Evolutionary conservation across 37 sponge, comb jelly and placozoan genomes (phyloP), one percentile per base, ranked within the genome.

Genomic region (Halisarca cf. caerulea): DNA sequence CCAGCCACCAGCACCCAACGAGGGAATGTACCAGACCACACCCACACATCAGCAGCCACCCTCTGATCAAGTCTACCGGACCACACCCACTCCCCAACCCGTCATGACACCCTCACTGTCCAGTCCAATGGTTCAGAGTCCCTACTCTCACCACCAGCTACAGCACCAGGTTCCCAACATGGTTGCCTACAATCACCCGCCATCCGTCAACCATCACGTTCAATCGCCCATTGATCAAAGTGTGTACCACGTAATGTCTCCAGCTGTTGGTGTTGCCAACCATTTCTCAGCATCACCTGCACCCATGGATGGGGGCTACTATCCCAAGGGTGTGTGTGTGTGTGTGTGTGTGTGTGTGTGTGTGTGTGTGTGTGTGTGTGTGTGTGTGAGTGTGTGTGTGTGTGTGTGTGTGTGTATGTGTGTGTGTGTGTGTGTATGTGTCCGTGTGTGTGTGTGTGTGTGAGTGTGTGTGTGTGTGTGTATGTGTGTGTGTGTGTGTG

Each of bases 331-430:
- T 37, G 82, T 81, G 62, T 60, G 82, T 41, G 43, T 57, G 59
- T 80, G 80, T 57, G 58, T 72, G 74, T 72, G 74, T 72, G 74
- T 72, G 74, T 72, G 74, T 72, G 74, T 72, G 80, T 54, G 80
- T 80, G 66, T 82, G 64, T 82, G 82, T 82, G 43, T 82, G 66
- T 60, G 64, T 59, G 58, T 60, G 64, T 60, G 51, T 47, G 51
- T 47, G 51, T 47, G 51, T 47, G 51, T 47, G 51, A 14, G 51
- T 47, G 51, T 47, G 51, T 47, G 51, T 47, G 51, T 47, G 51
- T 47, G 51, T 47, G 51, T 47, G 51, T 47, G 51, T 47, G 51
- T 47, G 51, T 47, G 51, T 47, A 11, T 47, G 39, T 60, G 61
- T 60, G 64, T 82, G 82, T 64, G 38, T 35, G 41, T 60, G 55